phyloP scores from a whole-genome alignment of 2,888 invertebrate species.

The Drosophila neotestacea region DNA sequence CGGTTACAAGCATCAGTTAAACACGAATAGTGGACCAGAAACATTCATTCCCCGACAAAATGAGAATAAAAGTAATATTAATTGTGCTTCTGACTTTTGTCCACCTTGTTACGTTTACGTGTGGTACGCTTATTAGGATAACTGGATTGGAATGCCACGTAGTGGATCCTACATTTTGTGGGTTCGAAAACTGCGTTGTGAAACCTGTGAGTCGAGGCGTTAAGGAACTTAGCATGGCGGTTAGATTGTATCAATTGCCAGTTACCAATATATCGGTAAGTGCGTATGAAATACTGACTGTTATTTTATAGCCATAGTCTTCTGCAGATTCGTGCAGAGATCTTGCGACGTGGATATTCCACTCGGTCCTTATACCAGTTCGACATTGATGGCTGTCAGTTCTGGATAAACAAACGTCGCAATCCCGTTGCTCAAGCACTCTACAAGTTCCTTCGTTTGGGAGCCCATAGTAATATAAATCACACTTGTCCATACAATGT shows the following conservation, averaged over 20 bases:
- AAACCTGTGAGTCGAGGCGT: constrained; percentile 24
- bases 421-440: constrained; percentile 35
- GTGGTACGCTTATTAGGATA: neutral
- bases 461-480: constrained; percentile 37
- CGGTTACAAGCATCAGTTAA: neutral
- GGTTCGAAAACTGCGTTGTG: constrained; percentile 16
- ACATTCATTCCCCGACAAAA: neutral
- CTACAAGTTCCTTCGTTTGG: constrained; percentile 20
- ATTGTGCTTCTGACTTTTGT: neutral
- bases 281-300: neutral
- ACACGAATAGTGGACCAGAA: neutral
- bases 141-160: constrained; percentile 22
- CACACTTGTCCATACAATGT: constrained; percentile 56
- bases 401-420: constrained; percentile 21
- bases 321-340: neutral
- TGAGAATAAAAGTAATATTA: neutral
- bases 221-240: constrained; percentile 12
- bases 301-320: neutral
- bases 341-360: constrained; percentile 15
- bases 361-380: neutral
- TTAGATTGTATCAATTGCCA: constrained; percentile 27
- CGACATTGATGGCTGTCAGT: constrained; percentile 38
- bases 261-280: constrained; percentile 41
- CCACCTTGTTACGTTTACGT: neutral
- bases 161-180: constrained; percentile 11